Percentiles rank a stretch among this genome's conserved stretches.
phyloP scores from a whole-genome alignment of 2,113 vertebrate species.

The Menidia beryllina region DNA sequence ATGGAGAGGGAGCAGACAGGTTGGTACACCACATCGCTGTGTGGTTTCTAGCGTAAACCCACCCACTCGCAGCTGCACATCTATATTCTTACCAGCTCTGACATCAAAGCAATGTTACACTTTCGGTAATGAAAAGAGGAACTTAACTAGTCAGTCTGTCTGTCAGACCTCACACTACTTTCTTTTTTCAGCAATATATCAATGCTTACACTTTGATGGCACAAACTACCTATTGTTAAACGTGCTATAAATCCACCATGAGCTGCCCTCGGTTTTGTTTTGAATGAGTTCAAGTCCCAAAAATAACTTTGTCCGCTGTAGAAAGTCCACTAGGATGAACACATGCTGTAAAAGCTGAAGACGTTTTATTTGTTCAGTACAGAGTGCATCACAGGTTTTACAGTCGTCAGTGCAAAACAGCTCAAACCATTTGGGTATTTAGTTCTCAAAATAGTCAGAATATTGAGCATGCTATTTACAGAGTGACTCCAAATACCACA shows the following conservation, averaged over 20 bases:
- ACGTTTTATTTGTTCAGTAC: conserved; percentile 52
- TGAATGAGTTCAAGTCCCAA: too few relatives aligned
- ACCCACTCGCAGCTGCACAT: background rate
- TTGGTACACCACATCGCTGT: background rate
- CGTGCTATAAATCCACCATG: too few relatives aligned
- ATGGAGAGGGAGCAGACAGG: background rate
- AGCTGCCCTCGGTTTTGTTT: background rate
- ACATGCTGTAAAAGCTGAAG: conserved; percentile 26
- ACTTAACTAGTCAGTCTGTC: background rate
- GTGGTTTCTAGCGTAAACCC: background rate
- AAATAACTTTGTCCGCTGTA: too few relatives aligned
- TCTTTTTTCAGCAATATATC: too few relatives aligned
- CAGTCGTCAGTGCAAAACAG: conserved; percentile 14
- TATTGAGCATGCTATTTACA: background rate
- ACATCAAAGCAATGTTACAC: background rate
- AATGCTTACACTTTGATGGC: too few relatives aligned
- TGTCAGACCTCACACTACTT: conserved; percentile 30
- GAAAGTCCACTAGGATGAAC: conserved; percentile 1
- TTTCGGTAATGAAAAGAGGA: conserved; percentile 26
- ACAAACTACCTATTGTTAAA: too few relatives aligned
- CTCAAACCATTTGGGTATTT: background rate
- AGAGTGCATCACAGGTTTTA: conserved; percentile 41
- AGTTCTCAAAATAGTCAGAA: too few relatives aligned
- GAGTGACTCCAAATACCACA: background rate
- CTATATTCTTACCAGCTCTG: background rate